These are phyloP conservation scores for Trichomycterus rosablanca DNA, from an alignment of 2,113 vertebrate genomes.

Conservation along the genomic window DNA sequence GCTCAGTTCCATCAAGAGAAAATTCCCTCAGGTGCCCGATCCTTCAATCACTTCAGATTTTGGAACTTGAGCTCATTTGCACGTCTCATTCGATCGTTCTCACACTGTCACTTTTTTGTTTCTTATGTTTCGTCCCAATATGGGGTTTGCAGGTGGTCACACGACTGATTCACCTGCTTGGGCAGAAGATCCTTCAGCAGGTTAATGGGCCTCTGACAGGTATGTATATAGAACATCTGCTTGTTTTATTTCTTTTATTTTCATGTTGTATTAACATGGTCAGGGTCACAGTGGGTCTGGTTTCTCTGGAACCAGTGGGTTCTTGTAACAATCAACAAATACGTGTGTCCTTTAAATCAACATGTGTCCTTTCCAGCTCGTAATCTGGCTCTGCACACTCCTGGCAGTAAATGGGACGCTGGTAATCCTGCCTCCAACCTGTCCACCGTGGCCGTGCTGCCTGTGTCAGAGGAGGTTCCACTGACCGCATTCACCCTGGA, in stretches of 20 bases:
- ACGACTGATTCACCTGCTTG: conserved; percentile 85
- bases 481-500: conserved; percentile 87
- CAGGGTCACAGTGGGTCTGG: too few relatives aligned
- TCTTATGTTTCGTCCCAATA: neutral
- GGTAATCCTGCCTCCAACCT: conserved; percentile 84
- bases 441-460: conserved; percentile 85
- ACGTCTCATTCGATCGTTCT: neutral
- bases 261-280: neutral
- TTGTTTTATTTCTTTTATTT: neutral
- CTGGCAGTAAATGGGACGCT: conserved; percentile 81
- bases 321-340: neutral
- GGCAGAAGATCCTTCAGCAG: conserved; percentile 93
- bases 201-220: conserved; percentile 76
- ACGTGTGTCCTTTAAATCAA: too few relatives aligned
- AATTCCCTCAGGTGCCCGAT: conserved; percentile 83
- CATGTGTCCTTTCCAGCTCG: conserved; percentile 63
- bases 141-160: conserved; percentile 80
- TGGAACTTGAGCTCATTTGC: conserved; percentile 2
- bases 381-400: conserved; percentile 68
- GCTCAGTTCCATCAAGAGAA: conserved; percentile 89
- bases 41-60: neutral
- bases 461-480: conserved; percentile 87
- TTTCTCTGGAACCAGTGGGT: too few relatives aligned
- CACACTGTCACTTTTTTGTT: too few relatives aligned
- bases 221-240: conserved; percentile 47